Evolutionary conservation across 2,113 vertebrate genomes (phyloP).

Genomic region (Rhineura floridana): DNA sequence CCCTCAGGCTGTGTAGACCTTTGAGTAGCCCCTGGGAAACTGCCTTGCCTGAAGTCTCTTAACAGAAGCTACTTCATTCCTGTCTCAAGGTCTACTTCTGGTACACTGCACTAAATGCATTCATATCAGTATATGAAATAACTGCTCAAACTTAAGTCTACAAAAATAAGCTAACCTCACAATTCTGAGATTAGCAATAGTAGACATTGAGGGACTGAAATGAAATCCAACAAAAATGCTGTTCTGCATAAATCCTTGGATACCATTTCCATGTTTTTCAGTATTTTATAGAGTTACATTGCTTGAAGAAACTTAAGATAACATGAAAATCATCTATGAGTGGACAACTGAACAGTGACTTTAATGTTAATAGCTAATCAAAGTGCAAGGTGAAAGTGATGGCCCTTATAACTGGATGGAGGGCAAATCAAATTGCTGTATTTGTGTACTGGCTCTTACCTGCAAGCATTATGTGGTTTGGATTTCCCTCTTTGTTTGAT

Average conservation of each 20-base stretch:
- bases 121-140: not conserved
- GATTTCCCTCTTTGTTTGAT: slow-evolving; percentile 27
- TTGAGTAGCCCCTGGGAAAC: too few species aligned
- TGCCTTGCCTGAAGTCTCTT: too few species aligned
- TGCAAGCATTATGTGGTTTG: slow-evolving; percentile 26
- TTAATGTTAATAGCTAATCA: slow-evolving; percentile 30
- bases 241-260: not conserved
- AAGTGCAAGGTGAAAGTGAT: slow-evolving; percentile 24
- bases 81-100: not conserved
- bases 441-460: slow-evolving; percentile 35
- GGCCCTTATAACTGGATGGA: slow-evolving; percentile 25
- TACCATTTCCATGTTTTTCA: not conserved
- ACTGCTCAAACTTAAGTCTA: not conserved
- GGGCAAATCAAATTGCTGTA: slow-evolving; percentile 27
- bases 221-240: not conserved
- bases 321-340: slow-evolving; percentile 12
- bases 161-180: not conserved
- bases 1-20: too few species aligned
- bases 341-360: not conserved
- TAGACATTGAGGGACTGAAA: not conserved
- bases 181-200: not conserved
- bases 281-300: too few species aligned
- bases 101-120: not conserved
- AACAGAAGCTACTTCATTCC: not conserved
- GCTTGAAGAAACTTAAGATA: not conserved